Evolutionary conservation across 2,888 invertebrate genomes (phyloP).

Genomic region (Drosophila recens): DNA sequence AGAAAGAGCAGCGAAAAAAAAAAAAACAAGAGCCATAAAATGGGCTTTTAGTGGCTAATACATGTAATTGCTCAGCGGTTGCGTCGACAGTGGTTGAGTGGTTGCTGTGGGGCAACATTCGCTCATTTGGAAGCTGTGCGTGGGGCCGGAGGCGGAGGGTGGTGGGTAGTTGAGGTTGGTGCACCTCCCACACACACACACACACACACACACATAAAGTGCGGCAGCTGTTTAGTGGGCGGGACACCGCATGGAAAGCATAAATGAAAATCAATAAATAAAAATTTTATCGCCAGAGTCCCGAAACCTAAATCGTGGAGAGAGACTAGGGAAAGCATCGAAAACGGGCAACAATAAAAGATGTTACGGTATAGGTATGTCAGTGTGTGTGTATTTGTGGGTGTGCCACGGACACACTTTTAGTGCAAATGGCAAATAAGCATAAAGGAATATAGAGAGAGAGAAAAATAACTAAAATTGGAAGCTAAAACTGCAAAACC

Average conservation of each 20-base stretch:
- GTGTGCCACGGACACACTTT: slow-evolving; percentile 23
- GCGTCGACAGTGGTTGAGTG: slow-evolving; percentile 14
- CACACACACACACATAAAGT: slow-evolving; percentile 50
- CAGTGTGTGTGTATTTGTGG: slow-evolving; percentile 7
- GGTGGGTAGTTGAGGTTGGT: neutral
- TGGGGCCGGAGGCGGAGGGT: neutral
- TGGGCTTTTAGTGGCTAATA: slow-evolving; percentile 46
- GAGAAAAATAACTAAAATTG: slow-evolving; percentile 38
- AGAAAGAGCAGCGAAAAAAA: neutral
- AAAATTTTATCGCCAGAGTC: slow-evolving; percentile 66
- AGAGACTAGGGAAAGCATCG: neutral
- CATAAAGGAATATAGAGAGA: slow-evolving; percentile 12
- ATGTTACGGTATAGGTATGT: neutral
- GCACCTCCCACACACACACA: slow-evolving; percentile 26
- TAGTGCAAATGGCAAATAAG: slow-evolving; percentile 43
- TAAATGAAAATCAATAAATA: slow-evolving; percentile 79
- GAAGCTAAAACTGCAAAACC: slow-evolving; percentile 53
- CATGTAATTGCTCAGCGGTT: slow-evolving; percentile 53
- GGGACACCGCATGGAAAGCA: slow-evolving; percentile 58
- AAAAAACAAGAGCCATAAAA: slow-evolving; percentile 35
- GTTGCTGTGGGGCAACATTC: slow-evolving; percentile 9
- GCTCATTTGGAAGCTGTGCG: slow-evolving; percentile 24
- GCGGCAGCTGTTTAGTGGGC: slow-evolving; percentile 73
- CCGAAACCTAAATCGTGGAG: slow-evolving; percentile 18
- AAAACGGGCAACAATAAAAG: slow-evolving; percentile 10